phyloP scores from a whole-genome alignment of 1,140 invertebrate species.

The Hylyphantes graminicola region DNA sequence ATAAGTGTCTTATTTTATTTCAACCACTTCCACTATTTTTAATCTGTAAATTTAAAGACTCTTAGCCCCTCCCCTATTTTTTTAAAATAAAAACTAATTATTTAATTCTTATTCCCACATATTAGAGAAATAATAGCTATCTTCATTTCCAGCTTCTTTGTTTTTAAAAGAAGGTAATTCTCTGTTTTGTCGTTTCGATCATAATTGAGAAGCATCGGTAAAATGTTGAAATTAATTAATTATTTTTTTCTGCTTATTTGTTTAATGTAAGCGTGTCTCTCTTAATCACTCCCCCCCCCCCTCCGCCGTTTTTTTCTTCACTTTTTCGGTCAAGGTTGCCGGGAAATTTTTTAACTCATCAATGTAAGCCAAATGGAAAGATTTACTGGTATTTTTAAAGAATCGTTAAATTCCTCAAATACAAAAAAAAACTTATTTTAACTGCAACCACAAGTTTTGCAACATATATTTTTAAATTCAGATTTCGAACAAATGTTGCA shows the following conservation, averaged over 20 bases:
- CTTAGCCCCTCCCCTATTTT: conserved; percentile 21
- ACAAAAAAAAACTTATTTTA: no score
- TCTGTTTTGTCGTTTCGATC: conserved; percentile 48
- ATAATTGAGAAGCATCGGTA: conserved; percentile 45
- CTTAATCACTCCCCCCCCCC: conserved; percentile 2
- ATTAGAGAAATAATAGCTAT: not conserved
- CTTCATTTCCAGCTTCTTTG: conserved; percentile 38
- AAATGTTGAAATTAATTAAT: conserved; percentile 59
- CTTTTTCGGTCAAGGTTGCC: not conserved
- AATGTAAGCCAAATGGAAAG: no score
- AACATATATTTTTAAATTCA: no score
- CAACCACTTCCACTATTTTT: conserved; percentile 38
- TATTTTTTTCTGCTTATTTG: conserved; percentile 52
- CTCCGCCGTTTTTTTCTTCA: conserved; percentile 8
- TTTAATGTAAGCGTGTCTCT: conserved; percentile 40
- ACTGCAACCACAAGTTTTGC: no score
- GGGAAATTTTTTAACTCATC: no score
- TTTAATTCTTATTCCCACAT: no score
- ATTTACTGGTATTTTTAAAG: no score
- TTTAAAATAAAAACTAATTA: no score
- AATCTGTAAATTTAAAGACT: not conserved
- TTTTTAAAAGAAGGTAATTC: conserved; percentile 51
- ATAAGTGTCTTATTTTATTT: conserved; percentile 30
- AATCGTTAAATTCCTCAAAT: no score
- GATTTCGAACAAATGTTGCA: no score